Percentiles rank a stretch among this genome's conserved stretches.
Evolutionary conservation across 2,888 invertebrate genomes (phyloP).

Genomic region (Plebejus argus): DNA sequence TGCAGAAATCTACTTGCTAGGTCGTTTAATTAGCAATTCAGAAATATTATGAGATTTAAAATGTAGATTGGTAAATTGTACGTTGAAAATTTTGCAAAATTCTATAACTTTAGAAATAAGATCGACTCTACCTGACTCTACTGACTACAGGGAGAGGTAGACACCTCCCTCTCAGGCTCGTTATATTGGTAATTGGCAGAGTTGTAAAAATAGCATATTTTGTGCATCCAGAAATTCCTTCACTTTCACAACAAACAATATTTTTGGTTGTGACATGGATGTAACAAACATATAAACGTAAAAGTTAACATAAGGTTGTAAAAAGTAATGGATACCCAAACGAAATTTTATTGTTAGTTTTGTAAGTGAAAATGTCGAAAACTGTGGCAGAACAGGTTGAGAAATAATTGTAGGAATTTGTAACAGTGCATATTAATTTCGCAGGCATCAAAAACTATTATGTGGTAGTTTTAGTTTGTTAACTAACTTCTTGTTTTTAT

Average conservation of each 20-base stretch:
- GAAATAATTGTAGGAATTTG: not conserved
- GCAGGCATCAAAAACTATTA: not conserved
- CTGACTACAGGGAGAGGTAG: too few species aligned
- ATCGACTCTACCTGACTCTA: too few species aligned
- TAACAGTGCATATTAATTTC: not conserved
- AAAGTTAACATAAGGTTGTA: slow-evolving; percentile 19
- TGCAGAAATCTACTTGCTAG: not conserved
- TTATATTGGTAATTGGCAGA: too few species aligned
- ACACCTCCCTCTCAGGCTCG: too few species aligned
- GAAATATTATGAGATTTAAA: too few species aligned
- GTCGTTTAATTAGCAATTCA: not conserved
- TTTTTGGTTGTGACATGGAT: not conserved
- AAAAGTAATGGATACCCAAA: slow-evolving; percentile 13
- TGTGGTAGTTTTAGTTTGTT: too few species aligned
- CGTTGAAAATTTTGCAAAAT: too few species aligned
- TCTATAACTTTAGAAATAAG: too few species aligned
- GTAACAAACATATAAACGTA: not conserved
- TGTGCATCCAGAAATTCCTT: not conserved
- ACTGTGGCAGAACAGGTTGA: not conserved
- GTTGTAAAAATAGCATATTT: too few species aligned
- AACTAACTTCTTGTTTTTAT: too few species aligned
- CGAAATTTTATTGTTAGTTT: not conserved
- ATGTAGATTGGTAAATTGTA: too few species aligned
- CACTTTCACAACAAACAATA: not conserved
- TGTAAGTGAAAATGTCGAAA: not conserved